Evolutionary conservation across 2,797 vertebrate species (phyloP).

Genomic region (Otolemur crassicaudatus): DNA sequence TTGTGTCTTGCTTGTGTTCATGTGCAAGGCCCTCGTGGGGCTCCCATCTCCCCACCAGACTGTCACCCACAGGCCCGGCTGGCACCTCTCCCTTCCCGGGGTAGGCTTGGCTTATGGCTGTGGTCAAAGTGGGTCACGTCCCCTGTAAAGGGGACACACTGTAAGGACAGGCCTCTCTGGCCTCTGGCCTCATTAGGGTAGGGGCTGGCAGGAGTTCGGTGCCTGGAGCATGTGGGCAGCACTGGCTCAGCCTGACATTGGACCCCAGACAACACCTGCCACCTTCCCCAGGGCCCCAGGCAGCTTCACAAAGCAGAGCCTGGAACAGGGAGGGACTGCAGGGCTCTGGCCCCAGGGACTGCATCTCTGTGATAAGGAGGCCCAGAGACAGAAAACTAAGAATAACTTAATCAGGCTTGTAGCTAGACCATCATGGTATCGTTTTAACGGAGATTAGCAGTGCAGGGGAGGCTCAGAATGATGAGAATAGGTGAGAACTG

Average conservation of each 20-base stretch:
- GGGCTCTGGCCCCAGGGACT: neutral
- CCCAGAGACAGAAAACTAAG: fast-evolving
- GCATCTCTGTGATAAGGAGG: neutral
- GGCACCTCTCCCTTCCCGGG: fast-evolving
- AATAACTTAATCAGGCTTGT: fast-evolving
- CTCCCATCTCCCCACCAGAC: neutral
- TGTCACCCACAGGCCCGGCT: no score
- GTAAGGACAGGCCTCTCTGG: no score
- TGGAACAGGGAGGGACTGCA: fast-evolving
- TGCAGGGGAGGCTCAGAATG: fast-evolving
- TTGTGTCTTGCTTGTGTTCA: neutral
- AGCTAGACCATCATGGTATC: fast-evolving
- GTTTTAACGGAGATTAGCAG: no score
- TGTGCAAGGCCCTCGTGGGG: no score
- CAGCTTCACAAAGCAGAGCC: no score
- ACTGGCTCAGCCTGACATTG: no score
- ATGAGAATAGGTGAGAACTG: no score
- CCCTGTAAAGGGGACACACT: neutral
- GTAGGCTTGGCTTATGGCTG: fast-evolving
- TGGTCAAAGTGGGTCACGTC: neutral
- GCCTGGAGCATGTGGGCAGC: fast-evolving
- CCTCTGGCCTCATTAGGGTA: fast-evolving
- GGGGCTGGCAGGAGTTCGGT: fast-evolving
- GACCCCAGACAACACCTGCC: fast-evolving
- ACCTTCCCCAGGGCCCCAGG: neutral